Base-by-base conservation (phyloP, 1,140 invertebrate species). In the Hypothenemus hampei region DNA sequence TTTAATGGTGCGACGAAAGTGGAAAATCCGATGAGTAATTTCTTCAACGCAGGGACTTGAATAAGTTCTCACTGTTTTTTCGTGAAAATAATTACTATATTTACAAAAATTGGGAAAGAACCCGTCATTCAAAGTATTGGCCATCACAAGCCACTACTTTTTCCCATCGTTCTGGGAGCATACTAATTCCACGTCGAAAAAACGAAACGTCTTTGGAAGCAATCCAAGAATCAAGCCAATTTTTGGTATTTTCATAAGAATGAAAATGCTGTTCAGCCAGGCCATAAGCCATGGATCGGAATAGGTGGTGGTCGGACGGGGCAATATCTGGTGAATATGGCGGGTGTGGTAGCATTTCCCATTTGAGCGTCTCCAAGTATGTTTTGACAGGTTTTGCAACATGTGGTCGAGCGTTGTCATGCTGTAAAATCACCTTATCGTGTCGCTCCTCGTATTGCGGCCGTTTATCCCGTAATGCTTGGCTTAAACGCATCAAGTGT, bases 301-400 rank as follows among this genome's bases (percentile, higher is more conserved):
- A 76, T 35, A 77, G 60, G 53, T 72, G 64, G 56, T 69, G 76
- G 35, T 53, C 49, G 44, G 61, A 70, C 53, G 69, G 69, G 44
- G 72, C 65, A 6, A 76, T 43, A 60, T 77, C 73, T 44, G 67
- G 72, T 53, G 59, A 70, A 64, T 73, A 77, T 40, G 69, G 69
- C 63, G 69, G 72, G n/a, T n/a, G n/a, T n/a, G n/a, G n/a, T n/a
- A n/a, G n/a, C n/a, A n/a, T n/a, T n/a, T n/a, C n/a, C n/a, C 69
- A 75, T 44, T 62, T 63, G 55, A 74, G 62, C 62, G 73, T 61
- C 33, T 47, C 37, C 44, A 75, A 48, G 26, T 63, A 64, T 45
- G 70, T 62, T 16, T 58, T 60, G 52, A 62, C 66, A 50, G 62
- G 36, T 45, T 64, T 50, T 36, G 65, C 67, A 26, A 63, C 65